Evolutionary conservation across 2,113 vertebrate species (phyloP).

Genomic region (Carassius gibelio): DNA sequence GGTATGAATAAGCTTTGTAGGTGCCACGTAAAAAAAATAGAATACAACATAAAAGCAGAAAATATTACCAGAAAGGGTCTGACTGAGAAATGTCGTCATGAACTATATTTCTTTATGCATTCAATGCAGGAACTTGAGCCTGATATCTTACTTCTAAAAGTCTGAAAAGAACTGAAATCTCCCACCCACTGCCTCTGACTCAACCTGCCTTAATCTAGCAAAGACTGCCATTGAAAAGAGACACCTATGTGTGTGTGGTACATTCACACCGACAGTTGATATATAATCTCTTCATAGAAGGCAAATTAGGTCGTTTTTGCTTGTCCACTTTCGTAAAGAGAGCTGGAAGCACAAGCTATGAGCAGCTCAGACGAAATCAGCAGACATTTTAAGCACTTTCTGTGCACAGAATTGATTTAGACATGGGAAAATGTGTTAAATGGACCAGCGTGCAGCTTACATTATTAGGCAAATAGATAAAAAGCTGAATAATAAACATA

Average conservation of each 20-base stretch:
- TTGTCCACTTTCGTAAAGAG: constrained; percentile 31
- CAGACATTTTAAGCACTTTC: not conserved
- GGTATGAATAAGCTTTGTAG: not conserved
- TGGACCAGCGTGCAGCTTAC: not conserved
- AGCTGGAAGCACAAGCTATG: not conserved
- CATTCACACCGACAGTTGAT: constrained; percentile 33
- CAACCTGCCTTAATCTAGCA: constrained; percentile 44
- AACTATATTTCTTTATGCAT: constrained; percentile 27
- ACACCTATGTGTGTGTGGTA: constrained; percentile 30
- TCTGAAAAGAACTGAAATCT: constrained; percentile 44
- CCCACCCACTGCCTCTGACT: constrained; percentile 50
- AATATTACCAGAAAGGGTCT: constrained; percentile 16
- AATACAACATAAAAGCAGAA: not conserved
- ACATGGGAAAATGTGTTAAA: not conserved
- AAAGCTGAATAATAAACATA: not conserved
- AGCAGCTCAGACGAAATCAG: not conserved
- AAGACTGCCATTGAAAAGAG: constrained; percentile 21
- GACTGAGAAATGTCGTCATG: not conserved
- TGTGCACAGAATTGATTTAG: not conserved
- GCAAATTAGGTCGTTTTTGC: not conserved
- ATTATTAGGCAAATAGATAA: not conserved
- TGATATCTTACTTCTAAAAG: constrained; percentile 1
- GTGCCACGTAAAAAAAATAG: not conserved
- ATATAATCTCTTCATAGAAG: constrained; percentile 43
- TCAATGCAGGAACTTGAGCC: constrained; percentile 4